phyloP scores from a whole-genome alignment of 2,113 vertebrate genomes.

The Lethenteron reissneri region DNA sequence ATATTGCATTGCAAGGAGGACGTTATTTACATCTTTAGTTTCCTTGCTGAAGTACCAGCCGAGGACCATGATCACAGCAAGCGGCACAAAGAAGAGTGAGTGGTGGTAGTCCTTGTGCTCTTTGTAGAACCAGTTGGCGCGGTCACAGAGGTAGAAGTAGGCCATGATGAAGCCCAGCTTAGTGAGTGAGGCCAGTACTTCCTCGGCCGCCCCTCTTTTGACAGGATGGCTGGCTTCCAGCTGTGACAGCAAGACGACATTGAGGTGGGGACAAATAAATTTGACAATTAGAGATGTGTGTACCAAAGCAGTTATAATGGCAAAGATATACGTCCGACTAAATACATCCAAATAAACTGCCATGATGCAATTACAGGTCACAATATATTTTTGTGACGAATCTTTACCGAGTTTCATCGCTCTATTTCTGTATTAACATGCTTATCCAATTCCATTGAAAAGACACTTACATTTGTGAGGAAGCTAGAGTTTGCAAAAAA shows the following conservation, averaged over 20 bases:
- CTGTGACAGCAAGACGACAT: too few species aligned
- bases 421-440: too few species aligned
- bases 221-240: slow-evolving; percentile 25
- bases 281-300: slow-evolving; percentile 15
- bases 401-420: too few species aligned
- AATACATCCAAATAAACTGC: too few species aligned
- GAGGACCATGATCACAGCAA: slow-evolving; percentile 69
- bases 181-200: slow-evolving; percentile 51
- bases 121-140: slow-evolving; percentile 89
- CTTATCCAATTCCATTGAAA: too few species aligned
- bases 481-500: too few species aligned
- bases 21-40: slow-evolving; percentile 54
- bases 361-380: too few species aligned
- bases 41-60: slow-evolving; percentile 84
- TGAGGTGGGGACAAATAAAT: slow-evolving; percentile 26
- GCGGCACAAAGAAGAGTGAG: slow-evolving; percentile 82
- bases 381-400: too few species aligned
- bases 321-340: too few species aligned
- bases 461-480: too few species aligned
- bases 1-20: background rate
- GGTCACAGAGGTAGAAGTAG: slow-evolving; percentile 90
- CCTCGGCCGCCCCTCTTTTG: slow-evolving; percentile 78
- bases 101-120: slow-evolving; percentile 96
- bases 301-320: too few species aligned
- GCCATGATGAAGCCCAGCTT: slow-evolving; percentile 84